A percentile compares a stretch with the other conserved stretches of the same genome.
phyloP scores from a whole-genome alignment of 2,113 vertebrate species.

The Danionella cerebrum region DNA sequence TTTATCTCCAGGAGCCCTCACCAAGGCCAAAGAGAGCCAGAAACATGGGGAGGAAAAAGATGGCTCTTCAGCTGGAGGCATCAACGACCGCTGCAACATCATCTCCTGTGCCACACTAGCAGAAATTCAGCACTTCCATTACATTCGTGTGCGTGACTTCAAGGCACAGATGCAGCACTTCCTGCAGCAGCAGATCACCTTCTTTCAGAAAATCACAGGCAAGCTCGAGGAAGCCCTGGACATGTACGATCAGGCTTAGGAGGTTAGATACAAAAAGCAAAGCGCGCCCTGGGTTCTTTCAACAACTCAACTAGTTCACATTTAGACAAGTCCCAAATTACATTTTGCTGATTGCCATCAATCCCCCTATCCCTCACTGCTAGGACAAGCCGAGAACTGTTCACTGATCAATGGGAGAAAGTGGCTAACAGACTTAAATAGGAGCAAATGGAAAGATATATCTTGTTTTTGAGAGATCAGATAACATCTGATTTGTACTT shows the following conservation, averaged over 20 bases:
- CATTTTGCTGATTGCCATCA: too few relatives aligned
- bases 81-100: conserved; percentile 93
- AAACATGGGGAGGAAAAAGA: conserved; percentile 63
- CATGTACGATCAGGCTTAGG: conserved; percentile 81
- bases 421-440: too few relatives aligned
- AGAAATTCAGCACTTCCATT: conserved; percentile 97
- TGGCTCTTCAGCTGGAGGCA: conserved; percentile 80
- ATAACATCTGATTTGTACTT: too few relatives aligned
- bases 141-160: conserved; percentile 89
- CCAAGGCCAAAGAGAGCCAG: conserved; percentile 92
- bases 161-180: conserved; percentile 94
- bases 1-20: conserved; percentile 77
- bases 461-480: too few relatives aligned
- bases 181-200: conserved; percentile 88
- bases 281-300: too few relatives aligned
- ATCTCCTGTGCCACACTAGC: conserved; percentile 94
- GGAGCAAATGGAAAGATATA: too few relatives aligned
- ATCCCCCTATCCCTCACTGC: too few relatives aligned
- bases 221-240: conserved; percentile 90
- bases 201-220: conserved; percentile 94
- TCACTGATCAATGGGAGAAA: too few relatives aligned
- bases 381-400: too few relatives aligned
- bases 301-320: too few relatives aligned
- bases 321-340: too few relatives aligned
- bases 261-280: neutral